phyloP scores from a whole-genome alignment of 2,888 invertebrate species.

The Vanessa cardui region DNA sequence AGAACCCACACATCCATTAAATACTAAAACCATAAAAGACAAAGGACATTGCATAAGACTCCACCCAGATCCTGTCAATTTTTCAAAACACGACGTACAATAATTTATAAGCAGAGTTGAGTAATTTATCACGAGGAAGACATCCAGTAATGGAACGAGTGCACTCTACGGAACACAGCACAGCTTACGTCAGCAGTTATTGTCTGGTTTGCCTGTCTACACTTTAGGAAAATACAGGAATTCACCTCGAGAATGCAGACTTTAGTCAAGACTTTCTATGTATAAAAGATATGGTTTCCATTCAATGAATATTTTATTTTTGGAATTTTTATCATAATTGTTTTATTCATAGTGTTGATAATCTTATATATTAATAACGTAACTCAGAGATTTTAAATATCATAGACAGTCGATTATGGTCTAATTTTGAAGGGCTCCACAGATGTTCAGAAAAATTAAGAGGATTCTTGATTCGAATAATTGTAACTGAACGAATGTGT shows the following conservation, averaged over 20 bases:
- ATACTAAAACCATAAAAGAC: conserved; percentile 13
- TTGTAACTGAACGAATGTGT: no score
- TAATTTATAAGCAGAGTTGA: conserved; percentile 42
- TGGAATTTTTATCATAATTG: not conserved
- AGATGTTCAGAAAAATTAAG: no score
- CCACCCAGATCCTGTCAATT: conserved; percentile 33
- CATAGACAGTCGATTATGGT: no score
- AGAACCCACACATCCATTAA: conserved; percentile 19
- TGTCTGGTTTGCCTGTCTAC: conserved; percentile 33
- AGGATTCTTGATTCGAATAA: no score
- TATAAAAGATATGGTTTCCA: not conserved
- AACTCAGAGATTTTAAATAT: no score
- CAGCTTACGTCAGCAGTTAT: conserved; percentile 37
- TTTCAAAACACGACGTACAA: conserved; percentile 42
- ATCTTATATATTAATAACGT: no score
- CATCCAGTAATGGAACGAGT: conserved; percentile 46
- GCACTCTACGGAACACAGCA: conserved; percentile 41
- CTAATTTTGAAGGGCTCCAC: no score
- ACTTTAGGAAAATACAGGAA: conserved; percentile 32
- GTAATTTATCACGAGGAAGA: conserved; percentile 47
- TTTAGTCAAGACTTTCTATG: conserved; percentile 16
- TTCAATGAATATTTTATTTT: not conserved
- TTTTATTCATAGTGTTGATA: no score
- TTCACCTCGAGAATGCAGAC: conserved; percentile 15
- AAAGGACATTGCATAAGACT: conserved; percentile 18